phyloP scores from a whole-genome alignment of 1,140 invertebrate species.

The Leptinotarsa lineolata region DNA sequence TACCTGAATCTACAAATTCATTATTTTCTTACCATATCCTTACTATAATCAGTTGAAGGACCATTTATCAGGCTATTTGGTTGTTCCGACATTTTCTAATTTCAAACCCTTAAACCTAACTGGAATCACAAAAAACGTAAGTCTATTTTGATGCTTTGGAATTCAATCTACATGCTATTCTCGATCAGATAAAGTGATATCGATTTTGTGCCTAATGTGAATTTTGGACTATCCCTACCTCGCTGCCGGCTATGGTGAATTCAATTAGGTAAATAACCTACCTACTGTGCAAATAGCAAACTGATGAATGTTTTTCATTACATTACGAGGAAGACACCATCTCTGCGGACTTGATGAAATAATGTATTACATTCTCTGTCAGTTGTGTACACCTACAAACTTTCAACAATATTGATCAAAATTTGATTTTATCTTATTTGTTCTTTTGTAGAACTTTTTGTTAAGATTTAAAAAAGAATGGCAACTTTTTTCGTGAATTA shows the following conservation, averaged over 20 bases:
- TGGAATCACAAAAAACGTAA: constrained; percentile 10
- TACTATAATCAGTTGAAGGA: constrained; percentile 27
- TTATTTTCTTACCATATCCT: constrained; percentile 17
- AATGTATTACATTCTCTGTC: no score
- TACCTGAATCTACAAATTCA: background rate
- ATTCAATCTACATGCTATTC: background rate
- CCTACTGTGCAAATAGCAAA: background rate
- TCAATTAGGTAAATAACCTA: background rate
- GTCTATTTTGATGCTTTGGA: background rate
- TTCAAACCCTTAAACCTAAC: background rate
- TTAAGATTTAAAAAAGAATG: no score
- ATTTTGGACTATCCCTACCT: background rate
- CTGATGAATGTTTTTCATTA: background rate
- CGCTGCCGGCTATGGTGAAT: background rate
- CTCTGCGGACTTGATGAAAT: background rate
- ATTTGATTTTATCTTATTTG: no score
- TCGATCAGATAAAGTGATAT: constrained; percentile 9
- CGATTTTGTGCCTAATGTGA: background rate
- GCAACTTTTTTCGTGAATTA: no score
- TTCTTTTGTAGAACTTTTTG: no score
- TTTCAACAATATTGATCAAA: no score
- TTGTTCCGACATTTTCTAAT: constrained; percentile 35
- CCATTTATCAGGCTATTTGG: constrained; percentile 26
- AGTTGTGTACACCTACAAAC: no score
- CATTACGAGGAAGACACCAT: background rate